These are phyloP conservation scores for Odobenus rosmarus DNA, from an alignment of 2,113 vertebrate species.

Conservation along the genomic window DNA sequence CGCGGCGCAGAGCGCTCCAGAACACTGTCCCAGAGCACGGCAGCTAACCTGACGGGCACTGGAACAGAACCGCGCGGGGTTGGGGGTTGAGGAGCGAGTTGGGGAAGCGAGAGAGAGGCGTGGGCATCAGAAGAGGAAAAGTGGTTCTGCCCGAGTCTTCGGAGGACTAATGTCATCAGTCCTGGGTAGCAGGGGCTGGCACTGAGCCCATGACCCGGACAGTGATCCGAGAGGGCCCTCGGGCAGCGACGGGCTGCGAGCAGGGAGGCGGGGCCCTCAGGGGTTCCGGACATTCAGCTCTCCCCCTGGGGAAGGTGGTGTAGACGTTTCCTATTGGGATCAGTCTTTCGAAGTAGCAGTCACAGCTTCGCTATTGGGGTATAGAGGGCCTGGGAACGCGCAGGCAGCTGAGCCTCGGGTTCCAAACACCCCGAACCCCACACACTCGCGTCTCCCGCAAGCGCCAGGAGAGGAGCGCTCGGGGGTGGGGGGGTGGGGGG, in stretches of 20 bases:
- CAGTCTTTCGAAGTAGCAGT: neutral
- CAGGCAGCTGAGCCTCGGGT: neutral
- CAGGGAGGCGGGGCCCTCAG: neutral
- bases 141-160: neutral
- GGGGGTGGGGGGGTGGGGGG: no score
- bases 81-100: neutral
- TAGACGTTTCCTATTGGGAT: neutral
- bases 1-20: neutral
- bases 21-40: rapidly evolving
- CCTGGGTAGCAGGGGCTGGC: neutral
- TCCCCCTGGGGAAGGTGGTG: neutral
- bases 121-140: neutral
- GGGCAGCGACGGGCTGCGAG: no score
- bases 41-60: rapidly evolving
- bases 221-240: neutral
- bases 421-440: neutral
- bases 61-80: neutral
- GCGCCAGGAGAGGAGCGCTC: neutral
- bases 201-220: neutral
- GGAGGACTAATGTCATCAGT: neutral
- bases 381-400: neutral
- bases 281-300: neutral
- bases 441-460: rapidly evolving
- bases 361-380: neutral
- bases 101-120: neutral